A percentile compares a stretch with the other conserved stretches of the same genome.
phyloP scores from a whole-genome alignment of 2,113 vertebrate species.

The Archilochus colubris region DNA sequence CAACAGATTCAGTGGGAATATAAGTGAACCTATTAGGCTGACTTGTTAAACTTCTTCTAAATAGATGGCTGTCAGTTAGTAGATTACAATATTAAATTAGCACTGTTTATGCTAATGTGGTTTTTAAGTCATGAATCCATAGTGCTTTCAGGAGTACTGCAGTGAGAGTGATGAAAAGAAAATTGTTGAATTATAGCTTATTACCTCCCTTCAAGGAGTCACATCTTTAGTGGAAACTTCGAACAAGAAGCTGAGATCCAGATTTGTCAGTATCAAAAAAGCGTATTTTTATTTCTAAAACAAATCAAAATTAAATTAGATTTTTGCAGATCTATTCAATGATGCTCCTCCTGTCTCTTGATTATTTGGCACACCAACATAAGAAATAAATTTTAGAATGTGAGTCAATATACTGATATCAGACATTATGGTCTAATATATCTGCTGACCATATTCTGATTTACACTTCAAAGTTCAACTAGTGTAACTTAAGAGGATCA shows the following conservation, averaged over 20 bases:
- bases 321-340: not conserved
- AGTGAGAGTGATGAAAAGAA: not conserved
- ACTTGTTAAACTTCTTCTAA: constrained; percentile 7
- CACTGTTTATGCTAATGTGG: not conserved
- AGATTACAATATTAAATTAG: not conserved
- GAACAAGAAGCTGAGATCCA: not conserved
- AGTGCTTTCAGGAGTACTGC: not conserved
- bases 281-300: not conserved
- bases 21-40: not conserved
- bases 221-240: not conserved
- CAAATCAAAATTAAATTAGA: not conserved
- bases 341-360: not conserved
- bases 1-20: not conserved
- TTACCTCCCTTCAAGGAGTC: not conserved
- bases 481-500: not conserved
- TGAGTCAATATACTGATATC: not conserved
- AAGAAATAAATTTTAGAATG: not conserved
- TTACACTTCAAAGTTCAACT: not conserved
- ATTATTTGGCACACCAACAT: not conserved
- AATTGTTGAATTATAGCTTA: not conserved
- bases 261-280: not conserved
- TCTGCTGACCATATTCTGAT: not conserved
- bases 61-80: not conserved
- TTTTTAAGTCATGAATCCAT: not conserved
- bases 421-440: not conserved